These are phyloP conservation scores for Ochropleura plecta DNA, from an alignment of 2,888 invertebrate genomes.

Conservation along the genomic window DNA sequence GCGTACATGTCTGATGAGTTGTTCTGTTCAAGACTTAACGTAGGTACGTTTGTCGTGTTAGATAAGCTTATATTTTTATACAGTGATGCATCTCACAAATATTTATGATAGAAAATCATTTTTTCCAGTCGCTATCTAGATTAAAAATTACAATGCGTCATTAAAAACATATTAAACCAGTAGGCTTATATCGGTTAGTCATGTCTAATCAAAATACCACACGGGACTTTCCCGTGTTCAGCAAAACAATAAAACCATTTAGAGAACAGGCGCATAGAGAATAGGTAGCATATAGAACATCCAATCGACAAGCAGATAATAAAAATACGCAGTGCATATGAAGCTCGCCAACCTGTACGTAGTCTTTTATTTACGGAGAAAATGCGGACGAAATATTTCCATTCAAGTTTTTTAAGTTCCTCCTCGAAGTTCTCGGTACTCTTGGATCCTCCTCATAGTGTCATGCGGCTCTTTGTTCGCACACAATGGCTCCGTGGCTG, in stretches of 20 bases:
- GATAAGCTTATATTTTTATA: constrained; percentile 13
- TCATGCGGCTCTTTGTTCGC: constrained; percentile 84
- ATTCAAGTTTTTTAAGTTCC: constrained; percentile 87
- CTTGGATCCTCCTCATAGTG: constrained; percentile 79
- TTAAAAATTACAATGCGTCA: constrained; percentile 19
- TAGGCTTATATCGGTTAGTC: constrained; percentile 39
- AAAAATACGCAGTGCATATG: constrained; percentile 57
- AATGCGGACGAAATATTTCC: constrained; percentile 83
- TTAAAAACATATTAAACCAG: constrained; percentile 36
- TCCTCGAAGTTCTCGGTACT: constrained; percentile 82
- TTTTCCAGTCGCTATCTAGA: constrained; percentile 7
- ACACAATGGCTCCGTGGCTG: constrained; percentile 79
- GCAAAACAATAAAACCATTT: constrained; percentile 22
- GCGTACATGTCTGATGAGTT: constrained; percentile 44
- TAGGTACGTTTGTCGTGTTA: background rate
- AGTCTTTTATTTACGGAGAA: constrained; percentile 74
- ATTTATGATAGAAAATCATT: constrained; percentile 21
- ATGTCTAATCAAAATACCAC: constrained; percentile 34
- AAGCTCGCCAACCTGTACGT: constrained; percentile 65
- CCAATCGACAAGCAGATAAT: constrained; percentile 48
- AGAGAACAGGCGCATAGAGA: constrained; percentile 5
- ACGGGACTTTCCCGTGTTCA: constrained; percentile 32
- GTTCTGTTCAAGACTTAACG: background rate
- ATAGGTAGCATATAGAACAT: constrained; percentile 23
- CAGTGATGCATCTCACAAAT: constrained; percentile 20